These are phyloP conservation scores for Agapornis roseicollis DNA, from an alignment of 2,113 vertebrate genomes.

Conservation along the genomic window DNA sequence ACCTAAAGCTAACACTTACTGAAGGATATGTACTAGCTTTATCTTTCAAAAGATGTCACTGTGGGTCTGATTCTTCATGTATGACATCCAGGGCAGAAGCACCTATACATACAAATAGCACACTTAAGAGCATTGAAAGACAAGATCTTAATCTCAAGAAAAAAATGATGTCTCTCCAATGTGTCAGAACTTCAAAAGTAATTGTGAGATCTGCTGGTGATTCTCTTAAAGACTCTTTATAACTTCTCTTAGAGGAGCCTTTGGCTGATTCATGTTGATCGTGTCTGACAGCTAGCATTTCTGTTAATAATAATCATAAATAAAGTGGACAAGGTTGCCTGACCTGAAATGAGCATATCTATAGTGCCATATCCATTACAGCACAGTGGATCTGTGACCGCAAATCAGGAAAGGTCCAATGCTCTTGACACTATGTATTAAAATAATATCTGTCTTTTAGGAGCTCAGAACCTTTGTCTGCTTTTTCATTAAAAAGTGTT, in stretches of 20 bases:
- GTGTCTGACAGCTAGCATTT: conserved; percentile 69
- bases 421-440: conserved; percentile 26
- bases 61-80: background rate
- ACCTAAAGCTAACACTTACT: background rate
- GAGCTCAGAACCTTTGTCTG: conserved; percentile 7
- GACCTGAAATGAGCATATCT: conserved; percentile 69
- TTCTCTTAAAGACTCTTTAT: conserved; percentile 63
- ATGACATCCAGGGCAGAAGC: conserved; percentile 18
- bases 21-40: conserved; percentile 13
- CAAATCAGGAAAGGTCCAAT: conserved; percentile 34
- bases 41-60: conserved; percentile 16
- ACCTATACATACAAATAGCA: conserved; percentile 39
- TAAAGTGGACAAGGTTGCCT: conserved; percentile 76
- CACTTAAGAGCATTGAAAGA: conserved; percentile 53
- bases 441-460: conserved; percentile 43
- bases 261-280: conserved; percentile 73
- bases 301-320: conserved; percentile 78
- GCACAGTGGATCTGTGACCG: conserved; percentile 12
- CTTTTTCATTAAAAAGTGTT: background rate
- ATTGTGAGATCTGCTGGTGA: conserved; percentile 54
- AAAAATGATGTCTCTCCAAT: conserved; percentile 29
- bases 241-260: conserved; percentile 61
- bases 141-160: conserved; percentile 47
- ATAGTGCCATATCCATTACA: conserved; percentile 58
- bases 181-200: conserved; percentile 23